These are phyloP conservation scores for Diabrotica undecimpunctata DNA, from an alignment of 1,140 invertebrate genomes.

Conservation along the genomic window DNA sequence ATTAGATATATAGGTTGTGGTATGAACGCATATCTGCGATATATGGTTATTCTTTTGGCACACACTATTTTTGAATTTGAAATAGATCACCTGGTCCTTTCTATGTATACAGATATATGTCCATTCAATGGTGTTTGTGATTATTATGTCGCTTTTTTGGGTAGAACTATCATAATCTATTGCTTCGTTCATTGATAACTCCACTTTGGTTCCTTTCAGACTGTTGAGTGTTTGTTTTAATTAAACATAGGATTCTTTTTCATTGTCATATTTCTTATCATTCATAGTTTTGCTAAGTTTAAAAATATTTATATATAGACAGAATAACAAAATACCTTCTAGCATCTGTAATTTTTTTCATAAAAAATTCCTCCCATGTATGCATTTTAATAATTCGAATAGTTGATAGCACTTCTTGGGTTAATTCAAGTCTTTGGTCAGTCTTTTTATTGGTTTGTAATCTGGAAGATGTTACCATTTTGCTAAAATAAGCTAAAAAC, in stretches of 20 bases:
- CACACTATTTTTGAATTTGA: no score
- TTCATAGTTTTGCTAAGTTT: not conserved
- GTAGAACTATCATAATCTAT: no score
- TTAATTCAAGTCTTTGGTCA: conserved; percentile 78
- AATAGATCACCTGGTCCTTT: no score
- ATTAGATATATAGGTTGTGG: no score
- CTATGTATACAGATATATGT: no score
- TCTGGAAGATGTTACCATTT: conserved; percentile 26
- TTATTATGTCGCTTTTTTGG: no score
- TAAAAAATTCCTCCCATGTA: conserved; percentile 79
- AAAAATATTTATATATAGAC: not conserved
- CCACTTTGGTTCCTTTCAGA: conserved; percentile 73
- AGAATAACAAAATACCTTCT: conserved; percentile 25
- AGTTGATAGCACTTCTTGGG: conserved; percentile 81
- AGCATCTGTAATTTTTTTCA: conserved; percentile 53
- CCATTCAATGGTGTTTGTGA: no score
- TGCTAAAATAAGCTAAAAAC: conserved; percentile 47
- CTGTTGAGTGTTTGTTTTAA: not conserved
- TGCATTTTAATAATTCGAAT: conserved; percentile 86
- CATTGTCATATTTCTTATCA: no score
- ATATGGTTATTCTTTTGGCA: no score
- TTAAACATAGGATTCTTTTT: not conserved
- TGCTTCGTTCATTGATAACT: conserved; percentile 66
- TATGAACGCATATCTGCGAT: no score
- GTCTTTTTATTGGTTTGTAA: conserved; percentile 50